Conservation (phyloP, 92 coral and sea anemone species). For the Zoanthus sansibaricus region DNA sequence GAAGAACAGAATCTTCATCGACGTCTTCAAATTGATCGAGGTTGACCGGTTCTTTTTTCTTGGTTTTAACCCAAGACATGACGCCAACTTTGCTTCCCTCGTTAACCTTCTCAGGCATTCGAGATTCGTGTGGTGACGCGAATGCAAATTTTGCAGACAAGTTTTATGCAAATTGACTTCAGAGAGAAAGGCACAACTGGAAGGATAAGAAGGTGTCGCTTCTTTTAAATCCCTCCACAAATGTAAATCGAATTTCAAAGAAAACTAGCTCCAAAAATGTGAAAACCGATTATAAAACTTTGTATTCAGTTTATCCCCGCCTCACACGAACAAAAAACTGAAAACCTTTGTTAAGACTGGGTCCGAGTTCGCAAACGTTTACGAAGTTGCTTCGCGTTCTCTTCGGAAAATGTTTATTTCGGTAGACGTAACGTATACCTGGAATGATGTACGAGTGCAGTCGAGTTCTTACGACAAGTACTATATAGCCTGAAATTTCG, state of each 20-base stretch:
- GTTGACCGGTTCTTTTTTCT: slow-evolving; percentile 65
- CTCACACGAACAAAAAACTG: neutral
- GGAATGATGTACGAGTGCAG: too few species aligned
- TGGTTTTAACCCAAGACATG: slow-evolving; percentile 86
- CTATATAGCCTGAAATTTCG: too few species aligned
- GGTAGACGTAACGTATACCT: too few species aligned
- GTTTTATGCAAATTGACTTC: slow-evolving; percentile 42
- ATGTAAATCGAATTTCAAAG: neutral
- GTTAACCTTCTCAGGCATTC: slow-evolving; percentile 39
- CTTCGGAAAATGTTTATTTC: neutral
- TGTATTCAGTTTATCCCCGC: neutral
- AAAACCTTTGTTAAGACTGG: neutral
- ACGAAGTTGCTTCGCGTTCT: slow-evolving; percentile 2
- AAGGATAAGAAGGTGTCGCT: slow-evolving; percentile 10
- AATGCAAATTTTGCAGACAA: slow-evolving; percentile 34
- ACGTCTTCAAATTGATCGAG: slow-evolving; percentile 79
- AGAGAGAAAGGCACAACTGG: slow-evolving; percentile 7
- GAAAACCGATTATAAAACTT: neutral
- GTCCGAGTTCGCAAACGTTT: neutral
- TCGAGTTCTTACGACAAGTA: too few species aligned
- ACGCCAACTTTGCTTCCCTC: slow-evolving; percentile 16
- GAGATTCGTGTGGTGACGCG: slow-evolving; percentile 37
- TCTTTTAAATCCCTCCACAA: neutral
- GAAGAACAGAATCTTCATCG: slow-evolving; percentile 85
- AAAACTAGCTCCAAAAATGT: neutral